Conservation (phyloP, 2,888 invertebrate species). For the Tachina fera region DNA sequence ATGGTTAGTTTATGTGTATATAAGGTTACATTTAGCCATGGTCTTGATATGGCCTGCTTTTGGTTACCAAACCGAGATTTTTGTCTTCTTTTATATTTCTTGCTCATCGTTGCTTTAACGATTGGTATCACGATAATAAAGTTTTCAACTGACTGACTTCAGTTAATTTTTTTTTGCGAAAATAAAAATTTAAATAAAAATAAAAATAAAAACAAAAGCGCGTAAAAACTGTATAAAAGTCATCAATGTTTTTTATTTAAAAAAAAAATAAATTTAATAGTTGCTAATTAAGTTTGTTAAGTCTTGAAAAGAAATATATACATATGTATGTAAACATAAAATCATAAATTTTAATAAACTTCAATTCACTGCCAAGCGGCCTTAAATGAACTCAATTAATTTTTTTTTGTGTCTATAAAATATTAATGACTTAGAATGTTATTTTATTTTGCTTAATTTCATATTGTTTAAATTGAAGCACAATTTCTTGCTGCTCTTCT, state of each 20-base stretch:
- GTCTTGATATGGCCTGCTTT: slow-evolving; percentile 42
- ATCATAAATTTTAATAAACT: slow-evolving; percentile 44
- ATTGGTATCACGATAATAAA: slow-evolving; percentile 69
- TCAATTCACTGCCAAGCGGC: slow-evolving; percentile 8
- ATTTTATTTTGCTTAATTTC: neutral
- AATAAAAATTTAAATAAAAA: neutral
- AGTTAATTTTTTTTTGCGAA: slow-evolving; percentile 53
- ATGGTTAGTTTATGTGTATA: slow-evolving; percentile 63
- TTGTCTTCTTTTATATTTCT: neutral
- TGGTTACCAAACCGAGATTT: slow-evolving; percentile 4
- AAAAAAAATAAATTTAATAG: slow-evolving; percentile 23
- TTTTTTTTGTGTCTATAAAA: slow-evolving; percentile 20
- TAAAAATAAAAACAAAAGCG: slow-evolving; percentile 50
- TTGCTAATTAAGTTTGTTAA: slow-evolving; percentile 50
- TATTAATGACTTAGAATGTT: neutral
- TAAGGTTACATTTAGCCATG: slow-evolving; percentile 69
- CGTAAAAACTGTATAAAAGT: slow-evolving; percentile 65
- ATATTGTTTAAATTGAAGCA: slow-evolving; percentile 3
- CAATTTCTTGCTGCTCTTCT: slow-evolving; percentile 9
- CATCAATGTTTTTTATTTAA: slow-evolving; percentile 48
- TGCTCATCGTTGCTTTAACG: slow-evolving; percentile 32
- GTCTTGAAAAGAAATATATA: neutral
- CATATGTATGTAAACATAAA: neutral
- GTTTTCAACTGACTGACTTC: slow-evolving; percentile 71
- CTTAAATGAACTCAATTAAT: slow-evolving; percentile 14